A percentile compares a stretch with the other conserved stretches of the same genome.
Conservation (phyloP, 1,140 invertebrate genomes). For the Mactra quadrangularis region DNA sequence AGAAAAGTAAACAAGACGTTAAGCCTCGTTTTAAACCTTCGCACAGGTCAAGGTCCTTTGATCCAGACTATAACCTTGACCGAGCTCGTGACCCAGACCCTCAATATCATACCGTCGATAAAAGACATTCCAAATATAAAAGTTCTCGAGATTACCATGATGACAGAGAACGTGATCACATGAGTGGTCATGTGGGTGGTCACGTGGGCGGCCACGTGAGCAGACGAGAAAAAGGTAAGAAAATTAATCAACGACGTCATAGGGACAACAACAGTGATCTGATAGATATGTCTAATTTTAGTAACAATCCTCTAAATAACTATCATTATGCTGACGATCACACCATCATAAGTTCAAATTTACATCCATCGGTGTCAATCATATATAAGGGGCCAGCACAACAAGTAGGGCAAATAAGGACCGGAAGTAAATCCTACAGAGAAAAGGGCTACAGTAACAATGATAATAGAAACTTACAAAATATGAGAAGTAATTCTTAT, state of each 20-base stretch:
- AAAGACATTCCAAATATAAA: no score
- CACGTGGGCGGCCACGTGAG: no score
- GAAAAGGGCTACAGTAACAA: neutral
- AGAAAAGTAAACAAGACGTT: neutral
- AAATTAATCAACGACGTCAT: no score
- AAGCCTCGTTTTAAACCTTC: slow-evolving; percentile 3
- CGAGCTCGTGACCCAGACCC: neutral
- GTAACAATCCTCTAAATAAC: neutral
- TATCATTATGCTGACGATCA: neutral
- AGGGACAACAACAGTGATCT: no score
- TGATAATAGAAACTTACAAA: slow-evolving; percentile 1
- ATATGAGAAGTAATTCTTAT: slow-evolving; percentile 24
- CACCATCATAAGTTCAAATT: slow-evolving; percentile 22
- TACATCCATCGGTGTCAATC: slow-evolving; percentile 1
- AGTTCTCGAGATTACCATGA: no score
- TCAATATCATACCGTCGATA: slow-evolving; percentile 1
- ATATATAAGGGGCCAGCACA: neutral
- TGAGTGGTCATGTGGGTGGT: no score
- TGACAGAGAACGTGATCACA: no score
- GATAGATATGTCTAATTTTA: no score
- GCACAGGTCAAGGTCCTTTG: slow-evolving; percentile 41
- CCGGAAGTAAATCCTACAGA: slow-evolving; percentile 3
- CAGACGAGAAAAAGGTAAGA: no score
- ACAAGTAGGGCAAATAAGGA: neutral
- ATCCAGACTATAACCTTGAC: slow-evolving; percentile 12